phyloP scores from a whole-genome alignment of 2,888 invertebrate species.

The Leptinotarsa rubiginosa region DNA sequence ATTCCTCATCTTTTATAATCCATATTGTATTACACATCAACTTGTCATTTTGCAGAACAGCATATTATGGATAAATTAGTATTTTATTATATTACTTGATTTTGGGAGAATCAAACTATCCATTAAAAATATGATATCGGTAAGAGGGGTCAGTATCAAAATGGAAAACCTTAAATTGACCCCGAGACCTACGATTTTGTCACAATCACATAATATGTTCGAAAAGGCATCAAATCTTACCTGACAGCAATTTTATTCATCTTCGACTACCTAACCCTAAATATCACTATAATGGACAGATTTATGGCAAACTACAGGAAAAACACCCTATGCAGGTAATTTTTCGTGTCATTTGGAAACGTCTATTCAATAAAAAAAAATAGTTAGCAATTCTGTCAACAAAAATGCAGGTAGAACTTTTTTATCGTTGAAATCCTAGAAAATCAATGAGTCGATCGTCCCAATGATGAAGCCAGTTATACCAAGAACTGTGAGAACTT shows the following conservation, averaged over 20 bases:
- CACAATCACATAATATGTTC: neutral
- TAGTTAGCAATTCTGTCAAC: neutral
- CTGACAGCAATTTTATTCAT: neutral
- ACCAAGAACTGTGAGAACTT: conserved; percentile 63
- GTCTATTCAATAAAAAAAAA: conserved; percentile 16
- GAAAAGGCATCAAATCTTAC: neutral
- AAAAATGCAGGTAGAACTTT: too few species aligned
- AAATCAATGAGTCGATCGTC: conserved; percentile 81
- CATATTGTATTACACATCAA: neutral
- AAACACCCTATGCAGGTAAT: neutral
- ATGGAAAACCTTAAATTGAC: neutral
- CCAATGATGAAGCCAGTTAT: conserved; percentile 72
- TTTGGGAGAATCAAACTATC: neutral
- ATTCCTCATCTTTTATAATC: neutral
- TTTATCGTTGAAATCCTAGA: conserved; percentile 73
- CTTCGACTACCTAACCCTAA: conserved; percentile 2
- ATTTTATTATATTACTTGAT: neutral
- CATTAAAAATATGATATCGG: neutral
- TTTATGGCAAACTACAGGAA: conserved; percentile 18
- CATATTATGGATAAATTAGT: too few species aligned
- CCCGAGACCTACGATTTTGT: neutral
- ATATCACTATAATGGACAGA: conserved; percentile 20
- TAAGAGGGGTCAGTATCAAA: too few species aligned
- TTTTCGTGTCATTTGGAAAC: conserved; percentile 15
- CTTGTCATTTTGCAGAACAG: neutral